A percentile compares a stretch with the other conserved stretches of the same genome.
Evolutionary conservation across 2,797 vertebrate species (phyloP).

Genomic region (Anas bernieri): DNA sequence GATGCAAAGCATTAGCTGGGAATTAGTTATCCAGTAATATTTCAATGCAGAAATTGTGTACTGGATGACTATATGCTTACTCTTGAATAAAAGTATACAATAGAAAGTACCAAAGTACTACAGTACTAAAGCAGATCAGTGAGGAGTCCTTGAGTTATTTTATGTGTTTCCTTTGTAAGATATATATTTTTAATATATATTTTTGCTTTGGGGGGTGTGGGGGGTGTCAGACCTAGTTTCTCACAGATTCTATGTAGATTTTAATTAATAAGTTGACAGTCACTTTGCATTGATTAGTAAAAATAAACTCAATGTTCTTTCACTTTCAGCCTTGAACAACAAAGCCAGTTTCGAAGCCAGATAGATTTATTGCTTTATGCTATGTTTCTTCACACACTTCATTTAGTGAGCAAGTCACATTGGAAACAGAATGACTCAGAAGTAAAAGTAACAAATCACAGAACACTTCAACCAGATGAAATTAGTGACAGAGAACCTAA

Average conservation of each 20-base stretch:
- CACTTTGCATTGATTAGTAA: not conserved
- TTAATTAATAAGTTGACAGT: not conserved
- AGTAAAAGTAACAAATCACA: not conserved
- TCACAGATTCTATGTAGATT: not conserved
- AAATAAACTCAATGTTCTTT: not conserved
- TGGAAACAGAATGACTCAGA: not conserved
- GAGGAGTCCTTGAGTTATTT: not conserved
- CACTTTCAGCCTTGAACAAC: not conserved
- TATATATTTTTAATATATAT: not conserved
- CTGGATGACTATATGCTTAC: not conserved
- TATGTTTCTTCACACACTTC: not conserved
- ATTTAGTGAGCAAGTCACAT: not conserved
- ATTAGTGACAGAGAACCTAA: not conserved
- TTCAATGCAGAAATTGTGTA: not conserved
- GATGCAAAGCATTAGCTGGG: not conserved
- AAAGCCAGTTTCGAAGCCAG: not conserved
- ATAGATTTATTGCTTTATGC: not conserved
- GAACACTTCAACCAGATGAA: not conserved
- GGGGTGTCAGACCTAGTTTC: not conserved
- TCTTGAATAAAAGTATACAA: not conserved
- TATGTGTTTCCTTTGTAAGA: not conserved
- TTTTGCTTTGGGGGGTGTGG: not conserved
- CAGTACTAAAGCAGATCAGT: not conserved
- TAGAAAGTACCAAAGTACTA: not conserved
- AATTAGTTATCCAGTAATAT: not conserved